Evolutionary conservation across 64 coral and sea anemone species (phyloP), one percentile per base, ranked within the genome.

Genomic region (Catalaphyllia jardinei): DNA sequence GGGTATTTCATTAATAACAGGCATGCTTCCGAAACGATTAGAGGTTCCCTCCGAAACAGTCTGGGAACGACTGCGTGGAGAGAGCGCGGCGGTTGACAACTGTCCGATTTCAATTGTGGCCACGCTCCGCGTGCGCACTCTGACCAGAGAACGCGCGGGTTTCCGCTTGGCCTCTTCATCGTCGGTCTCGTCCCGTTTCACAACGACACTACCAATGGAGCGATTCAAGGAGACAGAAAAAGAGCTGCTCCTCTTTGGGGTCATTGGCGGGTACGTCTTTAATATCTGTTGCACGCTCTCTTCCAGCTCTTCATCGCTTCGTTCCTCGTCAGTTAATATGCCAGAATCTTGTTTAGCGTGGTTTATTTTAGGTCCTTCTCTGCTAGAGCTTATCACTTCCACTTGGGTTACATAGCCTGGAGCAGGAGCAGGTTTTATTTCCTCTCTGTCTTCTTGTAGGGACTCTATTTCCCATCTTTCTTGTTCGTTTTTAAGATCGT

Each of bases 271-370:
- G 18, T 49, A 54, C 4, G 78, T 29, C 12, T 46, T 71, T 31
- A 60, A 72, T 71, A 89, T 17, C 20, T 73, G 87, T 29, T 77
- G 73, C 0, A 87, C 46, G 0, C 39, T 92, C 30, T 79, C 79
- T 29, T 72, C 62, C 4, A 87, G 69, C 57, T 96, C 92, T 12
- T 31, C 30, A 0, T 80, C 89, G 11, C 90, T 86, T 62, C 42
- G 27, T 79, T 87, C 95, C 33, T 91, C 91, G 38, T 96, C 95
- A 6, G 83, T 91, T 39, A 96, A 64, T 17, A 96, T 96, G 10
- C 95, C 95, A 8, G 95, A 96, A 52, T 96, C 95, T 89, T 96
- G 88, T 54, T 96, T 96, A 62, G 57, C 67, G 51, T 96, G 95
- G 49, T 17, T 60, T 87, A 85, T 79, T 55, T 71, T 79, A 15